Base-by-base conservation (phyloP, 1,140 invertebrate genomes). In the Zaprionus davidi region DNA sequence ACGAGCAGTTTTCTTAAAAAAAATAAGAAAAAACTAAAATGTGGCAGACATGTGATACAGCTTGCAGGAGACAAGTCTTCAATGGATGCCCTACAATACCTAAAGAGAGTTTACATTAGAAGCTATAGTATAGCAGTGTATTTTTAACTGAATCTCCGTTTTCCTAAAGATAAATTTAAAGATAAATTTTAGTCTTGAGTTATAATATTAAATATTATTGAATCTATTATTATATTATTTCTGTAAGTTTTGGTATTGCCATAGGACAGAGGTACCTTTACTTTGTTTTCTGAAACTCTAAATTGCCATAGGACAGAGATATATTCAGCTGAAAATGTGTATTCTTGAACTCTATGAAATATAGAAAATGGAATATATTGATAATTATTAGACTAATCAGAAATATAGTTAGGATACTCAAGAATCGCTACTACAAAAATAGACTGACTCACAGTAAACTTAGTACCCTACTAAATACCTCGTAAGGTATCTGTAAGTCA, bases 1-100 rank as follows among this genome's bases (percentile, higher is more conserved):
- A 60, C 9, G 49, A 53, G 31, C 69, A 73, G 67, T 69, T 72
- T 41, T 71, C 63, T 78, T 73, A 44, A 78, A 84, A 86, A 87
- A 76, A 31, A 34, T 11, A 34, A 11, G 17, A 65, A 12, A 36
- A 22, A 44, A 36, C 36, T 70, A 38, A 34, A 9, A 60, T 62
- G 24, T 28, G 11, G 28, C 26, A 59, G 49, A 63, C 57, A 63
- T 62, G 31, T 63, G n/a, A 36, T 55, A n/a, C 15, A 49, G 46
- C 13, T 9, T n/a, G 20, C 62, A 36, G 31, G 22, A 12, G 17
- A 26, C 15, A 38, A 65, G 34, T 3, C 22, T 65, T n/a, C n/a
- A 41, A 38, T 22, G 53, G 13, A 65, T 65, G 9, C 46, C 38
- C 49, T 65, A 38, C 22, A 53, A 9, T 22, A 15, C 20, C 5